phyloP scores from a whole-genome alignment of 1,140 invertebrate genomes.

The Rhopalosiphum padi region DNA sequence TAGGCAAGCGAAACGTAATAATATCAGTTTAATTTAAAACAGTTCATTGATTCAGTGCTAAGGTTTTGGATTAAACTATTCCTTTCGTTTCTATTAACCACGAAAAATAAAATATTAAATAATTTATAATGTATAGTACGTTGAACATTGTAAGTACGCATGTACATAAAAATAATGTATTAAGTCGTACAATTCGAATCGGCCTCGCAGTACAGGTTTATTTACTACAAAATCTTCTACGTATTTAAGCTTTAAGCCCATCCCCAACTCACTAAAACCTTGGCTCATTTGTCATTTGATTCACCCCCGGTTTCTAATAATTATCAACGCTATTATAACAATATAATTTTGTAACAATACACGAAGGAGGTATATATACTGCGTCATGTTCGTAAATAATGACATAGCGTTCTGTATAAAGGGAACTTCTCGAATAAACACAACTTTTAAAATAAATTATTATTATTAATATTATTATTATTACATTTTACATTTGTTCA shows the following conservation, averaged over 20 bases:
- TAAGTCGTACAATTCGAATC: background rate
- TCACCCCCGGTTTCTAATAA: constrained; percentile 21
- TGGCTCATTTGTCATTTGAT: constrained; percentile 47
- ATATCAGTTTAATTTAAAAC: background rate
- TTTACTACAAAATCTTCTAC: background rate
- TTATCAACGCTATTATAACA: constrained; percentile 47
- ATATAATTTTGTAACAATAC: constrained; percentile 39
- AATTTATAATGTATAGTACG: background rate
- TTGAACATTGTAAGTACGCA: background rate
- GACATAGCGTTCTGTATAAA: background rate
- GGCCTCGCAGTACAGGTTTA: background rate
- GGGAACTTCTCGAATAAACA: background rate
- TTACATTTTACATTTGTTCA: background rate
- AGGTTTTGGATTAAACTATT: background rate
- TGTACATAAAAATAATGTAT: background rate
- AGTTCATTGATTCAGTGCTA: background rate
- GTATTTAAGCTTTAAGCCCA: background rate
- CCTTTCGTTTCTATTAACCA: background rate
- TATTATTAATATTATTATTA: background rate
- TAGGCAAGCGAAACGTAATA: background rate
- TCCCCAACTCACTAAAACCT: constrained; percentile 10
- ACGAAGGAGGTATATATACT: background rate
- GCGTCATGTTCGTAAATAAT: constrained; percentile 18
- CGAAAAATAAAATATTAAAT: background rate
- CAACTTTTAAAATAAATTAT: background rate